A percentile compares a stretch with the other conserved stretches of the same genome.
phyloP scores from a whole-genome alignment of 2,113 vertebrate genomes.

The Echinops telfairi region DNA sequence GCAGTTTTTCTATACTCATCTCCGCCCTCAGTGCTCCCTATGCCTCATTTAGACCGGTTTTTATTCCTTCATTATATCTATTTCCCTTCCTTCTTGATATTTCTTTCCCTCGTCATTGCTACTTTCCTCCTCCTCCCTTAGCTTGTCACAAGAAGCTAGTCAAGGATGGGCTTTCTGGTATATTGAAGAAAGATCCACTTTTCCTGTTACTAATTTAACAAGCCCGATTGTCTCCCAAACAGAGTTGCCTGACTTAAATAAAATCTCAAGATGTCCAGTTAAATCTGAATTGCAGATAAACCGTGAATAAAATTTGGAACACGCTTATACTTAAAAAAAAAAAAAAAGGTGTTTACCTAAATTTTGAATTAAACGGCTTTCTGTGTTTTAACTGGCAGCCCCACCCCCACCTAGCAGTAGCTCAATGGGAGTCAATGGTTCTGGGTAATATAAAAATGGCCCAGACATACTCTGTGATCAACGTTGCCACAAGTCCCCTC shows the following conservation, averaged over 20 bases:
- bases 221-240: not conserved
- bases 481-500: not conserved
- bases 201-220: not conserved
- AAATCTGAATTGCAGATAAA: constrained; percentile 35
- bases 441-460: constrained; percentile 4
- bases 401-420: not conserved
- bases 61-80: no score
- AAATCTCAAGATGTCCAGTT: constrained; percentile 5
- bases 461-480: not conserved
- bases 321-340: not conserved
- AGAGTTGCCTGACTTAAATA: not conserved
- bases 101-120: not conserved
- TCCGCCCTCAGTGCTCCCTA: no score
- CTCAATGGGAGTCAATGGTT: not conserved
- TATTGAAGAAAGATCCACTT: not conserved
- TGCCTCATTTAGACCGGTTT: no score
- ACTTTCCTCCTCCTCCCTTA: not conserved
- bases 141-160: not conserved
- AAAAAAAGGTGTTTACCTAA: not conserved
- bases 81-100: no score
- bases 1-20: no score
- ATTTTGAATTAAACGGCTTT: constrained; percentile 10
- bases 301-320: not conserved
- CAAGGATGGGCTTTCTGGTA: not conserved
- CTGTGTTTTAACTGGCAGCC: not conserved